These are phyloP conservation scores for Rugalucina vietnamica DNA, from an alignment of 2,888 invertebrate species.

Conservation along the genomic window DNA sequence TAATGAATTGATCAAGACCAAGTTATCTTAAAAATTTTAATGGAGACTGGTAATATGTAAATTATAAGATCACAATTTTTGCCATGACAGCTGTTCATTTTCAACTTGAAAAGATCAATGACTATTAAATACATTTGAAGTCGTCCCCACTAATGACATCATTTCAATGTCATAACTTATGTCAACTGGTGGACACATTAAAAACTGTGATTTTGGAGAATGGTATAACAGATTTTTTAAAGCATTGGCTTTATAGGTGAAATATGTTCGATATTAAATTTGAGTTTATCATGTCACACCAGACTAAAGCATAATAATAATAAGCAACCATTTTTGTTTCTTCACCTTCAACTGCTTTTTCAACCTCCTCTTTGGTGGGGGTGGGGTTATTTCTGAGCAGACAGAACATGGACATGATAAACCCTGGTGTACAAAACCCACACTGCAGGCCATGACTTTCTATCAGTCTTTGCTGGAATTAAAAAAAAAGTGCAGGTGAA, in stretches of 20 bases:
- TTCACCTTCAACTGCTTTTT: slow-evolving; percentile 61
- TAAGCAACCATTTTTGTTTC: neutral
- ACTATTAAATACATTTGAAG: no score
- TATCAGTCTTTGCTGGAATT: slow-evolving; percentile 63
- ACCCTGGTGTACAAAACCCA: slow-evolving; percentile 68
- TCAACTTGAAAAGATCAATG: no score
- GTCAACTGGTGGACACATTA: neutral
- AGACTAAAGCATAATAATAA: neutral
- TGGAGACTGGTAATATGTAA: no score
- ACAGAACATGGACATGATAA: slow-evolving; percentile 67
- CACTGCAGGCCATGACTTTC: slow-evolving; percentile 66
- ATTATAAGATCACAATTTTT: no score
- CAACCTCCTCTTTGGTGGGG: slow-evolving; percentile 58
- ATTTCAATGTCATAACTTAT: no score
- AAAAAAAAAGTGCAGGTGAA: neutral
- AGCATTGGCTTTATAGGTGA: neutral
- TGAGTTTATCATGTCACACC: neutral
- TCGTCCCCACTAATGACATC: no score
- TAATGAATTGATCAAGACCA: no score
- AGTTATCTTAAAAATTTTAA: no score
- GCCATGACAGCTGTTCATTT: no score
- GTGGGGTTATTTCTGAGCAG: slow-evolving; percentile 59
- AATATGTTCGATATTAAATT: neutral
- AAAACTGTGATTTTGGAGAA: neutral
- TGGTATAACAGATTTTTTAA: neutral